Percentiles rank a stretch among this genome's conserved stretches.
These are phyloP conservation scores for Agriopis marginaria DNA, from an alignment of 2,888 invertebrate genomes.

Conservation along the genomic window DNA sequence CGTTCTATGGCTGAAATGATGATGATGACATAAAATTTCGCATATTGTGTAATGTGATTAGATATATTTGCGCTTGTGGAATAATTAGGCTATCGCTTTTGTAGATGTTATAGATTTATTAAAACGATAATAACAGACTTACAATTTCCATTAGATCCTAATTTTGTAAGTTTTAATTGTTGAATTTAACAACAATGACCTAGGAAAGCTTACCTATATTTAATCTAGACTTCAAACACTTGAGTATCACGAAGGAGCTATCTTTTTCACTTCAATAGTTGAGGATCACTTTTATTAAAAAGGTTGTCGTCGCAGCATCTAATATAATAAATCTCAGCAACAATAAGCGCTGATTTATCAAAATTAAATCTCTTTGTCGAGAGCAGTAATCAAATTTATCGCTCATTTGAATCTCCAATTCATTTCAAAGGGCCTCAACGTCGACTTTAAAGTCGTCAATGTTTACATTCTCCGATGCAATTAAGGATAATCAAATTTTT, in stretches of 20 bases:
- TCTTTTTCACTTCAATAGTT: slow-evolving; percentile 37
- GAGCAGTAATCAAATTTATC: slow-evolving; percentile 83
- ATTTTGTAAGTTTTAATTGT: not conserved
- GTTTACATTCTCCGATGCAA: slow-evolving; percentile 32
- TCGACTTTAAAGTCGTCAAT: slow-evolving; percentile 27
- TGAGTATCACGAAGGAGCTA: not conserved
- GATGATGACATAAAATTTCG: too few relatives aligned
- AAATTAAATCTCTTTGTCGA: slow-evolving; percentile 83
- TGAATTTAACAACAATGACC: not conserved
- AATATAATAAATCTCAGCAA: slow-evolving; percentile 75
- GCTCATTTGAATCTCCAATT: slow-evolving; percentile 79
- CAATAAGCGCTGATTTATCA: slow-evolving; percentile 83
- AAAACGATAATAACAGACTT: too few relatives aligned
- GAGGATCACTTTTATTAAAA: slow-evolving; percentile 52
- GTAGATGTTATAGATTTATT: too few relatives aligned
- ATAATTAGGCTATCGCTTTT: too few relatives aligned
- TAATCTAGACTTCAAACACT: not conserved
- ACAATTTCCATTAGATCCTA: not conserved
- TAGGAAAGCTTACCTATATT: not conserved
- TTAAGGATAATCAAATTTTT: slow-evolving; percentile 33
- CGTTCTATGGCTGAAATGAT: too few relatives aligned
- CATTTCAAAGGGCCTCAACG: slow-evolving; percentile 54
- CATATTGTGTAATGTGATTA: too few relatives aligned
- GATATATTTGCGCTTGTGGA: too few relatives aligned
- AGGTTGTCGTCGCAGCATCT: slow-evolving; percentile 57